Base-by-base conservation (phyloP, 1,140 invertebrate genomes). In the Drosophila orena region DNA sequence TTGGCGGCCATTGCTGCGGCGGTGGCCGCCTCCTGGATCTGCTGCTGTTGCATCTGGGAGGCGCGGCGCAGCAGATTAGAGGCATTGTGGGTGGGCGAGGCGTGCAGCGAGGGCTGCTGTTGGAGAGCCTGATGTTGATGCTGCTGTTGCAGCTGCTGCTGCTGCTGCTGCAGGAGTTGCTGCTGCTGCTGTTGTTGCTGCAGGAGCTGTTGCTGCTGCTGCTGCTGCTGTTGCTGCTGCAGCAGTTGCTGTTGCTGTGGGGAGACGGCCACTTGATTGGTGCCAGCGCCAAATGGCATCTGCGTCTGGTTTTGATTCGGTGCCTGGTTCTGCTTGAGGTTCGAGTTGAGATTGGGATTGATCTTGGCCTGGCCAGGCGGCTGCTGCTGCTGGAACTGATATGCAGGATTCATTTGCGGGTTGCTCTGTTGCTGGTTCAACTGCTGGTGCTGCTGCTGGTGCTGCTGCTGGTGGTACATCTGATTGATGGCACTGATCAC, bases 371-470 rank as follows among this genome's bases (percentile, higher is more conserved):
- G 60, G 35, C 86, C 86, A 20, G 90, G 90, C 34, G 85, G 85
- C 43, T 85, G 80, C 54, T 92, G 90, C 47, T 91, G 84, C 52
- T 84, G 79, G 59, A 75, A 90, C 81, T 90, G 81, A 77, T 91
- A 86, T 91, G 73, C 80, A 79, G 85, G 86, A 81, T 90, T 90
- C 79, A 64, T 79, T 81, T 90, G 86, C 58, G 77, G 79, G 55
- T 91, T 80, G 77, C 69, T 81, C 49, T 81, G 76, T 64, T 89
- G 81, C 54, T 62, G 72, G 59, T 11, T 78, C 14, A 46, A 77
- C 17, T 75, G 77, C 17, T 75, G 77, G 8, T 75, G 72, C 42
- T 86, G 80, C 58, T 79, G 81, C 30, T 91, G 83, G 49, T 92
- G 91, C 49, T 89, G 79, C 52, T 76, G 78, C 61, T 86, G 90